Base-by-base conservation (phyloP, 2,113 vertebrate species). In the Neogale vison region DNA sequence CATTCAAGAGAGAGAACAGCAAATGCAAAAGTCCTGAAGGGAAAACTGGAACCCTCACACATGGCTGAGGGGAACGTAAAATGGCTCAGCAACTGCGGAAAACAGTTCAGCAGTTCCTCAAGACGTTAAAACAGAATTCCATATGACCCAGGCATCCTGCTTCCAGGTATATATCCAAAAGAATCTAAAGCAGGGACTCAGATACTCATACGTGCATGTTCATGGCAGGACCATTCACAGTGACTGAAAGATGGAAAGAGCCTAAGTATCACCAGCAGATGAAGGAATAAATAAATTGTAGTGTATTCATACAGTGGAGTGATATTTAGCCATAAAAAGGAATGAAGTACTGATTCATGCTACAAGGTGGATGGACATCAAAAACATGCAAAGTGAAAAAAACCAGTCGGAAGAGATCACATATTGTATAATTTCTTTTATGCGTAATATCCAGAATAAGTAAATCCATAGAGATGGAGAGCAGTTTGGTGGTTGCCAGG, bases 321-420 rank as follows among this genome's bases (percentile, higher is more conserved):
- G 29, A 89, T 92, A 65, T 45, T 77, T 52, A 83, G 45, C 42
- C 72, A 87, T 69, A 71, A 82, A 76, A 82, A 77, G n/a, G 6
- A 85, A 86, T 63, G 42, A 79, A 79, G 39, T 92, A 77, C 69
- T 88, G 76, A 87, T 82, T 47, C 2, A 36, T 82, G 34, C 69
- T 91, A 36, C 72, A 42, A 36, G 29, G 23, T 74, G 13, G 69
- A 45, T 94, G 76, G 47, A 34, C 76, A 52, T 93, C 45, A 86
- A 81, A 95, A 90, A 59, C n/a, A 90, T 79, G 50, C 63, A 80
- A 34, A 65, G 31, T 84, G 80, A 90, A 93, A 88, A 84, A 90
- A 88, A 7, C 42, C 72, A 59, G 31, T 84, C 42, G 67, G 12
- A 81, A 84, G 79, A 52, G 15, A 10, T 79, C 45, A 89, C 57